Conservation (phyloP, 2,888 invertebrate species). For the Carabus problematicus region DNA sequence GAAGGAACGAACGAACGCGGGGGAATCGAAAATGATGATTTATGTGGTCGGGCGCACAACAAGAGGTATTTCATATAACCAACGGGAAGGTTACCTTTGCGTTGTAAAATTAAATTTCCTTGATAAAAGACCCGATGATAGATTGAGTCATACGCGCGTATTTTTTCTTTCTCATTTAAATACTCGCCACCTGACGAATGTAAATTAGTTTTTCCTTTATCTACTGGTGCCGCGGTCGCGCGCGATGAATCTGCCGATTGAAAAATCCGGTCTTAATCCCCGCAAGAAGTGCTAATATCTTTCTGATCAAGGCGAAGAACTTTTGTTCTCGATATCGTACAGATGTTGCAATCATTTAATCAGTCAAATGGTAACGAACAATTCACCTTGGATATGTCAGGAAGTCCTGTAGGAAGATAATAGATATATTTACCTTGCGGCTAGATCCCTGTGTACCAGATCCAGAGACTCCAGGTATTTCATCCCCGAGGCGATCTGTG, state of each 20-base stretch:
- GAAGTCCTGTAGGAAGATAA: too few relatives aligned
- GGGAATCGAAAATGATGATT: constrained; percentile 36
- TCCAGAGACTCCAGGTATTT: constrained; percentile 90
- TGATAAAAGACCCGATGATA: constrained; percentile 39
- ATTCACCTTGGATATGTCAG: too few relatives aligned
- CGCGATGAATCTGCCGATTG: neutral
- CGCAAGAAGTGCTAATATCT: constrained; percentile 13
- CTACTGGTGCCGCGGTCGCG: constrained; percentile 8
- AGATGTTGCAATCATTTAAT: too few relatives aligned
- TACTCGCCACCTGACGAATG: constrained; percentile 12
- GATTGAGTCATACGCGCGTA: constrained; percentile 13
- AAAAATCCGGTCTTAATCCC: constrained; percentile 28
- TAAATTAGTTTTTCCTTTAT: constrained; percentile 34
- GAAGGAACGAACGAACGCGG: neutral
- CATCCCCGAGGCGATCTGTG: constrained; percentile 92
- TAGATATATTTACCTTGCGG: constrained; percentile 78
- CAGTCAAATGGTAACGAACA: too few relatives aligned
- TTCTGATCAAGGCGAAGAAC: constrained; percentile 9
- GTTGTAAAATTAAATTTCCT: constrained; percentile 39
- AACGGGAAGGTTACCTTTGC: constrained; percentile 22
- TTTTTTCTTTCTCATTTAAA: constrained; percentile 12
- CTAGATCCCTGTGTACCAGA: constrained; percentile 88
- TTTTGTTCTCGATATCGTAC: too few relatives aligned
- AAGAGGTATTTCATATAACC: constrained; percentile 41
- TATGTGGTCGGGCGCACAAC: constrained; percentile 34